Evolutionary conservation across 2,888 invertebrate genomes (phyloP).

Genomic region (Andrena minutula): DNA sequence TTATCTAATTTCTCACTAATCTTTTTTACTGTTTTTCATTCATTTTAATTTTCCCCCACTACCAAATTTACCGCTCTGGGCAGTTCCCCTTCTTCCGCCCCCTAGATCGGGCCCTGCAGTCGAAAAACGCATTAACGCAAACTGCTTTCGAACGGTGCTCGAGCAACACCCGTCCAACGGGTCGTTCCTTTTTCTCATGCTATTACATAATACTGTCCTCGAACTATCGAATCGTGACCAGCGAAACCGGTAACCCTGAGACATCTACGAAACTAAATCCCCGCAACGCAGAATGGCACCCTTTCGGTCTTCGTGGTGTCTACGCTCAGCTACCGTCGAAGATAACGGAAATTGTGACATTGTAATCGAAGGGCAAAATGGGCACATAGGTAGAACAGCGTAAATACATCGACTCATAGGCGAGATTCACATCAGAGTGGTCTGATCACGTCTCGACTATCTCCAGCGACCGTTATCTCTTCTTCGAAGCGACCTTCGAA

Average conservation of each 20-base stretch:
- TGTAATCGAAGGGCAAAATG: not conserved
- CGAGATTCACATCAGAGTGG: constrained; percentile 43
- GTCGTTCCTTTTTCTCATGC: not conserved
- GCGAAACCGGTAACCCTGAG: not conserved
- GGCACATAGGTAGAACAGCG: constrained; percentile 6
- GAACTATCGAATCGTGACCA: not conserved
- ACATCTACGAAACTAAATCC: not conserved
- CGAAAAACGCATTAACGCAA: not conserved
- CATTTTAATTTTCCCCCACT: too few relatives aligned
- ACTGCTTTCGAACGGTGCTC: not conserved
- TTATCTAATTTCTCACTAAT: too few relatives aligned
- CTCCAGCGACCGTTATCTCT: constrained; percentile 59
- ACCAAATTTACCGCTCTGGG: too few relatives aligned
- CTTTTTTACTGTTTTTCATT: too few relatives aligned
- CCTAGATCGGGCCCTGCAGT: too few relatives aligned
- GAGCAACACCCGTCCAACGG: not conserved
- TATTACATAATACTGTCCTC: not conserved
- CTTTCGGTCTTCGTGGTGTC: not conserved
- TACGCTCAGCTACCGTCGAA: not conserved
- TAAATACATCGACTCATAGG: constrained; percentile 30
- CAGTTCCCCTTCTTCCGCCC: too few relatives aligned
- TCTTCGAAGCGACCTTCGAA: constrained; percentile 58
- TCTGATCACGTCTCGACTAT: constrained; percentile 61
- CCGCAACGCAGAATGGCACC: not conserved
- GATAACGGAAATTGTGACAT: not conserved